Evolutionary conservation across 2,797 vertebrate genomes (phyloP), one percentile per base, ranked within the genome.

Genomic region (Pogonophryne albipinna): DNA sequence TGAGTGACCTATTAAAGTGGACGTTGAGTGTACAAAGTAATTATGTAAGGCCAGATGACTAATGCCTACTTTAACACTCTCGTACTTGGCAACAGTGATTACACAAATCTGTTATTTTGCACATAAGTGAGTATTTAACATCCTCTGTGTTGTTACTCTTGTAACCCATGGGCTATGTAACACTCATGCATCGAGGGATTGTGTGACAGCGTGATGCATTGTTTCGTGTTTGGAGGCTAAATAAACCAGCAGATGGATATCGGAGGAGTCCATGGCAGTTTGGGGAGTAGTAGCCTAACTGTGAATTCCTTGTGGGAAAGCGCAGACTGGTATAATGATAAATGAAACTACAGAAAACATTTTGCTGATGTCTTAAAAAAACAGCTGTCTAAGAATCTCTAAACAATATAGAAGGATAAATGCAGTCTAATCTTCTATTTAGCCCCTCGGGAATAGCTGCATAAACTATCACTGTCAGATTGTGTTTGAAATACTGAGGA

Each of bases 201-300:
- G 74, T 83, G 74, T 79, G 88, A 93, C 89, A 93, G 79, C 55
- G 71, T 92, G 90, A 93, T 92, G 91, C 90, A 93, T 91, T 84
- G 82, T 61, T 72, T 69, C 8, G 55, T 53, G 78, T 85, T 91
- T 31, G 31, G 76, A 78, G 71, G 75, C 59, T 84, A 89, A 87
- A 73, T 69, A 76, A 88, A 82, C 76, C 6, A 55, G 70, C 79
- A 76, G 79, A 91, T 64, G 75, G 88, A 90, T 83, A 74, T 79
- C 73, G 71, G 82, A 76, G 62, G 79, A 78, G 71, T 78, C 65
- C 66, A 80, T 61, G 0, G 76, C 47, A 71, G 62, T 63, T 38
- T 38, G 58, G 73, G 71, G 71, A 58, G 53, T 73, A 80, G 82
- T 80, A n/a, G n/a, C n/a, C n/a, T n/a, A 86, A 74, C 78, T 77